phyloP scores from a whole-genome alignment of 2,113 vertebrate species.

The Halichoerus grypus region DNA sequence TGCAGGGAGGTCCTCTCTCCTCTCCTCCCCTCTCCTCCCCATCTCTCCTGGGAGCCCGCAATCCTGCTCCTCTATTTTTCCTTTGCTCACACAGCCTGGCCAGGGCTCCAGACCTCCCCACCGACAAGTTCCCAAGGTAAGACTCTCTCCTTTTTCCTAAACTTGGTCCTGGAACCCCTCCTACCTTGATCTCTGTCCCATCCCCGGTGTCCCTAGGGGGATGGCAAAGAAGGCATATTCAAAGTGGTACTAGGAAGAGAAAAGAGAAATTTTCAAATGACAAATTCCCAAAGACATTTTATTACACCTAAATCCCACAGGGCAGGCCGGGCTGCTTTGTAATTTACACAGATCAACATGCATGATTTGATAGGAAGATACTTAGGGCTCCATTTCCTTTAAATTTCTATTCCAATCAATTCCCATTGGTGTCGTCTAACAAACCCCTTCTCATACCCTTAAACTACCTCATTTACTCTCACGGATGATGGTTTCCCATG shows the following conservation, averaged over 20 bases:
- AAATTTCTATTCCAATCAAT: not conserved
- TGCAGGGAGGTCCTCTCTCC: not conserved
- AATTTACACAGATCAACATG: not conserved
- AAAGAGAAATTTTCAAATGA: not conserved
- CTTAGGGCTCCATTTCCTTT: not conserved
- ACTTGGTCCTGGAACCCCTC: not conserved
- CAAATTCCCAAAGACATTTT: slow-evolving; percentile 58
- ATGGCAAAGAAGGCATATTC: not conserved
- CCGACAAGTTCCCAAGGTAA: not conserved
- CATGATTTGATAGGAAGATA: not conserved
- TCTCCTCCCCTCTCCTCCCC: not conserved
- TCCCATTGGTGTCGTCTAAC: fast-evolving
- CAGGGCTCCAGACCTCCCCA: not conserved
- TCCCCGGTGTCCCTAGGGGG: not conserved
- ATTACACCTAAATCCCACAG: slow-evolving; percentile 55
- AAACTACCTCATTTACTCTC: not conserved
- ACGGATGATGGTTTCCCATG: fast-evolving
- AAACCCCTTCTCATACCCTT: not conserved
- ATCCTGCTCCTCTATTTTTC: not conserved
- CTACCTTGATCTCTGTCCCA: too few species aligned
- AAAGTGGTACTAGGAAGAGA: not conserved
- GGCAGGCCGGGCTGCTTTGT: not conserved
- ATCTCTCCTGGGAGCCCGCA: not conserved
- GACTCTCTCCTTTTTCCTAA: not conserved
- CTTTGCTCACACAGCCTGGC: not conserved